phyloP scores from a whole-genome alignment of 1,140 invertebrate genomes.

The Orius laevigatus region DNA sequence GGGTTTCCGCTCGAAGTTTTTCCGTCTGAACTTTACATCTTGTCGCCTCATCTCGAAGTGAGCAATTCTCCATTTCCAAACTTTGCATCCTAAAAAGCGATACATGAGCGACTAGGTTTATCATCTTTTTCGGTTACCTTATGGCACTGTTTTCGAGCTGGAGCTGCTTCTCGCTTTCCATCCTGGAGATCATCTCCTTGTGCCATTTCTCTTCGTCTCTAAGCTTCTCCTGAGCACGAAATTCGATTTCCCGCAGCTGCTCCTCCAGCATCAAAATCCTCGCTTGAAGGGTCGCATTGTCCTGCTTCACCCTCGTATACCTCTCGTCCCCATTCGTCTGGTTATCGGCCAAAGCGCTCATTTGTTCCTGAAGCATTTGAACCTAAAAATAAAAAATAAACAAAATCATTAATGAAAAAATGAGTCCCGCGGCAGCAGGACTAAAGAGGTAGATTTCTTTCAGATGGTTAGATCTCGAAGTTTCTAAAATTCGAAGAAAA shows the following conservation, averaged over 20 bases:
- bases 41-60: slow-evolving; percentile 55
- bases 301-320: slow-evolving; percentile 70
- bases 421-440: no score
- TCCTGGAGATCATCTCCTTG: slow-evolving; percentile 56
- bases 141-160: slow-evolving; percentile 73
- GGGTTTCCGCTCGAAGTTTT: slow-evolving; percentile 34
- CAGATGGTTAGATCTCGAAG: no score
- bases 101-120: not conserved
- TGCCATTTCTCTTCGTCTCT: slow-evolving; percentile 70
- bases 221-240: slow-evolving; percentile 66
- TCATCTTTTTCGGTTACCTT: slow-evolving; percentile 28
- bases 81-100: slow-evolving; percentile 41
- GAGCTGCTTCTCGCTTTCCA: slow-evolving; percentile 72
- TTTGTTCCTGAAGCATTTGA: slow-evolving; percentile 77
- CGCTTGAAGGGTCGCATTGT: slow-evolving; percentile 76
- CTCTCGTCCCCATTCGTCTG: slow-evolving; percentile 69
- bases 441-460: no score
- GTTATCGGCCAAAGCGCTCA: slow-evolving; percentile 67
- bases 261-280: slow-evolving; percentile 80
- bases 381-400: slow-evolving; percentile 37
- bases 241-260: slow-evolving; percentile 74
- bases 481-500: no score
- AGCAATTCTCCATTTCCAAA: slow-evolving; percentile 59
- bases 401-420: no score
- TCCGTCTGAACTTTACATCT: slow-evolving; percentile 38